Base-by-base conservation (phyloP, 2,797 vertebrate genomes). In the Sciurus vulgaris region DNA sequence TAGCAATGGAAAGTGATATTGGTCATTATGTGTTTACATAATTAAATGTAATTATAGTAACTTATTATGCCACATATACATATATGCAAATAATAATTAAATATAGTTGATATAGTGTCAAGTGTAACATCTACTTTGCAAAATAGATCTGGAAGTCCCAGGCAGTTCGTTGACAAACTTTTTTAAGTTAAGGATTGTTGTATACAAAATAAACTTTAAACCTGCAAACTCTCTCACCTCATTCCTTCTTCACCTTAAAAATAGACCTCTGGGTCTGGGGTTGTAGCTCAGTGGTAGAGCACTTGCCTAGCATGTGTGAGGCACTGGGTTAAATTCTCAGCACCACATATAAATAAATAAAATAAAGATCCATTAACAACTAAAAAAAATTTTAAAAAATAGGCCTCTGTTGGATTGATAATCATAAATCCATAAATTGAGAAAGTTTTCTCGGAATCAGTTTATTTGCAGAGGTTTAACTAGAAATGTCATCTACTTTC, bases 381-480 rank as follows among this genome's bases (percentile, higher is more conserved):
- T 38, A 38, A 38, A 38, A 38, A 38, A 38, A 38, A 38, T 38
- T 38, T 38, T 3, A 38, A 63, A 47, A 35, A 67, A 76, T 10
- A 82, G 24, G 35, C 20, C 15, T 82, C 18, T 82, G 63, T 15
- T 86, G 30, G n/a, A 72, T 47, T 82, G 49, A 63, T 10, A 78
- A 61, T 59, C 41, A 91, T 28, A 93, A 83, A 63, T 76, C 18
- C 38, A 84, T 86, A 87, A 73, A 78, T 61, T 90, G 54, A 11
- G n/a, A 83, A 89, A 51, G 18, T 83, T 15, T 84, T 20, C 26
- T 87, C 54, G 33, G 24, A 59, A 82, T 59, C 26, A 74, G 47
- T 92, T 89, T 92, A 70, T 94, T 88, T 96, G 30, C 49, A 54
- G 54, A 89, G 28, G 20, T 83, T 86, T 49, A 72, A 51, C 85